Evolutionary conservation across 1,140 invertebrate species (phyloP).

Genomic region (Aradophagus sp.): DNA sequence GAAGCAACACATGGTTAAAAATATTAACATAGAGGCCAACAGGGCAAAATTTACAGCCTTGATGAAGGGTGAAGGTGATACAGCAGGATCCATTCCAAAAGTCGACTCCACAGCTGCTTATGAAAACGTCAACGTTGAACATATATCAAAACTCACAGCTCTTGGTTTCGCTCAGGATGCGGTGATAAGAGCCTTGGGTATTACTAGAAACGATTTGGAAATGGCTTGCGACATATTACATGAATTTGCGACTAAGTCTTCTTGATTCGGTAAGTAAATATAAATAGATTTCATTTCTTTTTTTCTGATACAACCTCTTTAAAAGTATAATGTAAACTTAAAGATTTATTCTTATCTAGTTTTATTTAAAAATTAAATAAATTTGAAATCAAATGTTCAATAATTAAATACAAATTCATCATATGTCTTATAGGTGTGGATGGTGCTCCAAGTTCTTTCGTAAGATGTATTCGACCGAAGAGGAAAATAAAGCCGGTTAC

Average conservation of each 20-base stretch:
- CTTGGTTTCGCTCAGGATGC: slow-evolving; percentile 93
- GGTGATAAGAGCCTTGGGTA: slow-evolving; percentile 91
- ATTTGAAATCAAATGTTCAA: no score
- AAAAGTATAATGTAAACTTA: no score
- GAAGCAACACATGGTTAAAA: slow-evolving; percentile 70
- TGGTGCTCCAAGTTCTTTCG: slow-evolving; percentile 26
- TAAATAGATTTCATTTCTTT: no score
- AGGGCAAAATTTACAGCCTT: slow-evolving; percentile 66
- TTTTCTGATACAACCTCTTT: no score
- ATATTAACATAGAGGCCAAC: slow-evolving; percentile 69
- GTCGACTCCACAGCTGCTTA: slow-evolving; percentile 77
- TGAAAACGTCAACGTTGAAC: slow-evolving; percentile 93
- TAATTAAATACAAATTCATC: no score
- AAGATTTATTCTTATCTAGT: no score
- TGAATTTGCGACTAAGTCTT: slow-evolving; percentile 87
- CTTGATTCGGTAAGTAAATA: slow-evolving; percentile 72
- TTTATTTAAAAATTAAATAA: no score
- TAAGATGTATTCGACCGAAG: slow-evolving; percentile 44
- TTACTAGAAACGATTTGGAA: slow-evolving; percentile 92
- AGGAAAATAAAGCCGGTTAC: slow-evolving; percentile 28
- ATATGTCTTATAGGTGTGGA: slow-evolving; percentile 34
- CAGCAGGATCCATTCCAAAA: slow-evolving; percentile 59
- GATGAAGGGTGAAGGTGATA: slow-evolving; percentile 70
- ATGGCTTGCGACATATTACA: slow-evolving; percentile 97
- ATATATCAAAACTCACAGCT: slow-evolving; percentile 88